Evolutionary conservation across 2,888 invertebrate species (phyloP).

Genomic region (Nomada ferruginata): DNA sequence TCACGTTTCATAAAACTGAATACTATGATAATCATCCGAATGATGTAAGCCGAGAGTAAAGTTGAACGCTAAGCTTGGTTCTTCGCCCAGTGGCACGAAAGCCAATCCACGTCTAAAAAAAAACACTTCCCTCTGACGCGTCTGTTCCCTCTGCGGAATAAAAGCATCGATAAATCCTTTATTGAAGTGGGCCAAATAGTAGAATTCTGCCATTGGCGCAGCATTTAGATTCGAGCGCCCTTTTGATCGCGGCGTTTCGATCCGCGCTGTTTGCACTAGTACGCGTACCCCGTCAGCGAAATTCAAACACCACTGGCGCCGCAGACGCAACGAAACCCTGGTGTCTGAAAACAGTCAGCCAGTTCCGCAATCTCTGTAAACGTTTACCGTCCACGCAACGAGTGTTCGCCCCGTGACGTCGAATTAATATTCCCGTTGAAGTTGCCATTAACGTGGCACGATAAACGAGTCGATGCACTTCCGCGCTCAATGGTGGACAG

Average conservation of each 20-base stretch:
- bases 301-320: slow-evolving; percentile 8
- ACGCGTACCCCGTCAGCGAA: background rate
- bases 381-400: slow-evolving; percentile 1
- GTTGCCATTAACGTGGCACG: slow-evolving; percentile 29
- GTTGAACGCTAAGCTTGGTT: too few relatives aligned
- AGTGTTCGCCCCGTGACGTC: slow-evolving; percentile 12
- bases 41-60: too few relatives aligned
- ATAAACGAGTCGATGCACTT: slow-evolving; percentile 58
- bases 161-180: too few relatives aligned
- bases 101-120: too few relatives aligned
- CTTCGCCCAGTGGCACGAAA: too few relatives aligned
- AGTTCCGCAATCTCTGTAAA: background rate
- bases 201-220: too few relatives aligned
- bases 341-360: background rate
- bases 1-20: background rate
- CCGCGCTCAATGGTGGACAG: slow-evolving; percentile 10
- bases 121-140: background rate
- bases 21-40: background rate
- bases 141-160: background rate
- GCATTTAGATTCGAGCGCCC: background rate
- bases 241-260: background rate
- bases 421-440: slow-evolving; percentile 53
- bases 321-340: background rate
- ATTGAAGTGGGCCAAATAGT: too few relatives aligned
- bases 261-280: slow-evolving; percentile 3